Evolutionary conservation across 2,888 invertebrate genomes (phyloP).

Genomic region (Hoplodrina blanda): DNA sequence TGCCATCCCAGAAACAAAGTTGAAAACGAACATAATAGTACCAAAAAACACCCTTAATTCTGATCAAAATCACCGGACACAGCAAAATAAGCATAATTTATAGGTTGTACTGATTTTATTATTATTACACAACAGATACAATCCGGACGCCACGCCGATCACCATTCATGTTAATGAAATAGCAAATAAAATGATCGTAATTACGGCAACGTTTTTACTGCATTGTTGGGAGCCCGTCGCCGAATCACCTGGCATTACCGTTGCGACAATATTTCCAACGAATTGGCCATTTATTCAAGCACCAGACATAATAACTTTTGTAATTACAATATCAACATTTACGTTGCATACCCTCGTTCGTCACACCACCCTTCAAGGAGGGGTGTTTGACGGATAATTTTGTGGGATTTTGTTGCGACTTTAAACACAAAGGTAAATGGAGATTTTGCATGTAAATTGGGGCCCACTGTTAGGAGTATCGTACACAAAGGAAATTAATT

Average conservation of each 20-base stretch:
- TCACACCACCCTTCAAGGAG: slow-evolving; percentile 29
- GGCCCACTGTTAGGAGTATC: neutral
- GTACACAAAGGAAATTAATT: neutral
- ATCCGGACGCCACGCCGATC: slow-evolving; percentile 81
- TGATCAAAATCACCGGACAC: neutral
- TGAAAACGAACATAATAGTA: neutral
- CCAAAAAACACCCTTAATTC: neutral
- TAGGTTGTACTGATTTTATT: slow-evolving; percentile 69
- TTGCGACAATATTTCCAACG: slow-evolving; percentile 86
- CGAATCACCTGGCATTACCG: slow-evolving; percentile 89
- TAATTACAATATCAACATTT: slow-evolving; percentile 83
- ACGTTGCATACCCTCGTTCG: slow-evolving; percentile 63
- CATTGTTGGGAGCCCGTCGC: slow-evolving; percentile 81
- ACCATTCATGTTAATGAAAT: slow-evolving; percentile 86
- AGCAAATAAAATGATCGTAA: slow-evolving; percentile 87
- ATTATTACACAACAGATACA: slow-evolving; percentile 68
- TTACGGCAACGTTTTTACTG: slow-evolving; percentile 87
- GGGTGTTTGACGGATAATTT: slow-evolving; percentile 29
- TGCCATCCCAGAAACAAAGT: no score
- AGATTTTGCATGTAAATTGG: neutral
- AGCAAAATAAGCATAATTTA: slow-evolving; percentile 49
- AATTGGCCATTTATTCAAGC: slow-evolving; percentile 86
- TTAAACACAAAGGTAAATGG: slow-evolving; percentile 2
- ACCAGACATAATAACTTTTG: slow-evolving; percentile 85
- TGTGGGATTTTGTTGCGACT: slow-evolving; percentile 18